Evolutionary conservation across 2,888 invertebrate genomes (phyloP).

Genomic region (Limnephilus lunatus): DNA sequence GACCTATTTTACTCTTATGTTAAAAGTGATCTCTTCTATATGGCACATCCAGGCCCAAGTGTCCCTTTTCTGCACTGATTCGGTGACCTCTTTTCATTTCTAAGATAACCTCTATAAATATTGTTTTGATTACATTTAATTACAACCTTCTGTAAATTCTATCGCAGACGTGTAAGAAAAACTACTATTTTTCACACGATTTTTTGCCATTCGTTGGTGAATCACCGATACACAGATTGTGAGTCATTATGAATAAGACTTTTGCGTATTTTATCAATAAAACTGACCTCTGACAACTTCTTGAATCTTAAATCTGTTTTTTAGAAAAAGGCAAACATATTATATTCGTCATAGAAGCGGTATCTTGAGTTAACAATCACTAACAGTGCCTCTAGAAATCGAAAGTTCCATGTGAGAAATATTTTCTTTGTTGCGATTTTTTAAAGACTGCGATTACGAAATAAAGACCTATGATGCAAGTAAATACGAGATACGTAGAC

Average conservation of each 20-base stretch:
- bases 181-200: background rate
- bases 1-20: no score
- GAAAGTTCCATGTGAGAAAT: background rate
- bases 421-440: background rate
- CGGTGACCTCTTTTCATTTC: background rate
- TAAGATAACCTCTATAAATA: background rate
- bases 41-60: background rate
- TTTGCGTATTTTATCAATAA: background rate
- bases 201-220: background rate
- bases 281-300: background rate
- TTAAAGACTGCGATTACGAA: background rate
- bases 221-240: background rate
- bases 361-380: background rate
- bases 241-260: background rate
- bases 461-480: background rate
- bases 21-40: no score
- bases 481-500: background rate
- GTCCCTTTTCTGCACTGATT: background rate
- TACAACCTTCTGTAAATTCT: background rate
- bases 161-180: background rate
- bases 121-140: background rate
- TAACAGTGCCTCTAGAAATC: background rate
- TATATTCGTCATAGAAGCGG: background rate
- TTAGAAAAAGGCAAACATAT: background rate
- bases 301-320: background rate